Base-by-base conservation (phyloP, 2,888 invertebrate species). In the Uloborus plumipes region DNA sequence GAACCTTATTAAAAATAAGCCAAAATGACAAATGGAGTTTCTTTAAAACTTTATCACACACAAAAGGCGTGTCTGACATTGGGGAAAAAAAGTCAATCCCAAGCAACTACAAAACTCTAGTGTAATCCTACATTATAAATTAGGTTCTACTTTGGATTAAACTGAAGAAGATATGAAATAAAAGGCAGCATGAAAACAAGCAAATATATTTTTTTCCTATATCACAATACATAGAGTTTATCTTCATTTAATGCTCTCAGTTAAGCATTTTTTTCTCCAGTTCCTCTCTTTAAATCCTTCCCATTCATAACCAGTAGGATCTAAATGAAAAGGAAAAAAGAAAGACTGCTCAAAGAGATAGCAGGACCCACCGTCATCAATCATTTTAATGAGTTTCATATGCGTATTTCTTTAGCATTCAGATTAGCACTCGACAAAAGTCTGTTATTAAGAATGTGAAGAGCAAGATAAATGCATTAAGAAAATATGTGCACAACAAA, bases 361-460 rank as follows among this genome's bases (percentile, higher is more conserved):
- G 70, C 7, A 62, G 22, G 26, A 66, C 55, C 64, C 62, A 58
- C 47, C 70, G 51, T 53, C 64, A 78, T 78, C 58, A 18, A 51
- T 78, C 77, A 78, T 71, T 78, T 78, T 78, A 78, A 78, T 70
- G 77, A 78, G 70, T 78, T 70, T 78, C 55, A 71, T 53, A 71
- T 64, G 77, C 64, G 70, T 78, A 71, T 78, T 78, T 70, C 53
- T 78, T 64, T 53, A 49, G 49, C 65, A 31, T 58, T 55, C 61
- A 70, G 77, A 78, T 71, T 78, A 65, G 7, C 39, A 39, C 11
- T 9, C 39, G 39, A 9, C 39, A 2, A 39, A 39, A 39, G 39
- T 11, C 39, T 39, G 39, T 11, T 39, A 9, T 39, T 39, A 9
- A 2, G 39, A 39, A 39, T 39, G 9, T 7, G 39, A 39, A 39